Evolutionary conservation across 2,113 vertebrate species (phyloP).

Genomic region (Caloenas nicobarica): DNA sequence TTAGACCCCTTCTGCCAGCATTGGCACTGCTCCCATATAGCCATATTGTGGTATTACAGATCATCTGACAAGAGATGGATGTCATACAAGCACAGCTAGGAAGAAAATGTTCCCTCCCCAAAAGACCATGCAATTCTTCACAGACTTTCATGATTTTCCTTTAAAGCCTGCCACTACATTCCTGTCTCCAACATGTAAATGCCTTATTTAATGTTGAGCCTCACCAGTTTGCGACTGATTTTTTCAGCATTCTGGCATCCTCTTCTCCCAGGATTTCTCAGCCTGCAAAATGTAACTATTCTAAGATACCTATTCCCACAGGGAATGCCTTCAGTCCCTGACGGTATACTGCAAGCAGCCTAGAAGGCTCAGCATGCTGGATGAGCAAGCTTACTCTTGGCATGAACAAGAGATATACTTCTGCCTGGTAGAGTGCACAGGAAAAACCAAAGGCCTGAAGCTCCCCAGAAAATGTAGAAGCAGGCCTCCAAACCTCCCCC

Average conservation of each 20-base stretch:
- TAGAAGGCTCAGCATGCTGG: background rate
- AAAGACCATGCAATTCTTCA: background rate
- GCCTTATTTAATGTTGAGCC: rapidly evolving
- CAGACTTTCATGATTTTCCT: background rate
- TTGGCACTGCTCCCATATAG: background rate
- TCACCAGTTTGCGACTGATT: background rate
- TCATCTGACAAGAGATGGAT: background rate
- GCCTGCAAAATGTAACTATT: rapidly evolving
- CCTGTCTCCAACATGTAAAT: background rate
- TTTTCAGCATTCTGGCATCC: background rate
- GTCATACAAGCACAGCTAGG: background rate
- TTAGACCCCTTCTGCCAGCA: background rate
- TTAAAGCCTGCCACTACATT: background rate
- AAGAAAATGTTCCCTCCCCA: background rate
- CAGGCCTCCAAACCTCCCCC: background rate
- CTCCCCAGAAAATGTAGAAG: background rate
- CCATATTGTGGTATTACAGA: background rate
- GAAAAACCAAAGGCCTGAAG: background rate
- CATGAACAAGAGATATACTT: background rate
- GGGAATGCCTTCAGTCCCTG: background rate
- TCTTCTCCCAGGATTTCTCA: background rate
- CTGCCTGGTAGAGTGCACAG: background rate
- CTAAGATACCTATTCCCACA: background rate
- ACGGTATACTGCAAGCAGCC: background rate
- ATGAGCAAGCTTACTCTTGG: background rate